Conservation (phyloP, 35 echinoderm and acorn worm genomes). For the Ophioderma brevispina region DNA sequence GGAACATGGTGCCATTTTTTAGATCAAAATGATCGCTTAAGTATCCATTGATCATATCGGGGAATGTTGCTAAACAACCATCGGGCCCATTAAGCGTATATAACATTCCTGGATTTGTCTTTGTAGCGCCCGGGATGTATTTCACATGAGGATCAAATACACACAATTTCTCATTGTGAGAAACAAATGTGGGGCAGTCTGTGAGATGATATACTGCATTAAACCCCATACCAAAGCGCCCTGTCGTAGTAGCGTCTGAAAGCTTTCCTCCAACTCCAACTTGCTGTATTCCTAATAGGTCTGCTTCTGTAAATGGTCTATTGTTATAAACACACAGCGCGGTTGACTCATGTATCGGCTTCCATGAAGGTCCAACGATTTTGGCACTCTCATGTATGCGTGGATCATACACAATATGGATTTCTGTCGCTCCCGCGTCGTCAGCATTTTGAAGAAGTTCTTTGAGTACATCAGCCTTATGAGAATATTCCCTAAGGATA, state of each 20-base stretch:
- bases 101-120: slow-evolving; percentile 18
- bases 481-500: slow-evolving; percentile 64
- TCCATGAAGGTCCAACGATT: slow-evolving; percentile 53
- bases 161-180: slow-evolving; percentile 56
- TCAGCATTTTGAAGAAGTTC: slow-evolving; percentile 94
- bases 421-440: slow-evolving; percentile 69
- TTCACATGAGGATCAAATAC: slow-evolving; percentile 63
- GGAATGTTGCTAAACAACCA: not conserved
- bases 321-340: slow-evolving; percentile 81
- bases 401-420: slow-evolving; percentile 72
- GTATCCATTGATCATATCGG: slow-evolving; percentile 50
- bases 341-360: slow-evolving; percentile 56
- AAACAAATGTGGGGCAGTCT: slow-evolving; percentile 79
- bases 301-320: slow-evolving; percentile 73
- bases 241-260: slow-evolving; percentile 48
- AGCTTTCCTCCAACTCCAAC: slow-evolving; percentile 76
- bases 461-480: slow-evolving; percentile 59
- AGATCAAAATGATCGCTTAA: not conserved
- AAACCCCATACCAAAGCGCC: slow-evolving; percentile 82
- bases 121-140: slow-evolving; percentile 23
- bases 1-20: slow-evolving; percentile 42
- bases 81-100: not conserved
- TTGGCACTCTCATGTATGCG: slow-evolving; percentile 36
- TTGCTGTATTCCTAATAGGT: slow-evolving; percentile 79
- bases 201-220: slow-evolving; percentile 88